These are phyloP conservation scores for Acromyrmex echinatior DNA, from an alignment of 1,140 invertebrate genomes.

Conservation along the genomic window DNA sequence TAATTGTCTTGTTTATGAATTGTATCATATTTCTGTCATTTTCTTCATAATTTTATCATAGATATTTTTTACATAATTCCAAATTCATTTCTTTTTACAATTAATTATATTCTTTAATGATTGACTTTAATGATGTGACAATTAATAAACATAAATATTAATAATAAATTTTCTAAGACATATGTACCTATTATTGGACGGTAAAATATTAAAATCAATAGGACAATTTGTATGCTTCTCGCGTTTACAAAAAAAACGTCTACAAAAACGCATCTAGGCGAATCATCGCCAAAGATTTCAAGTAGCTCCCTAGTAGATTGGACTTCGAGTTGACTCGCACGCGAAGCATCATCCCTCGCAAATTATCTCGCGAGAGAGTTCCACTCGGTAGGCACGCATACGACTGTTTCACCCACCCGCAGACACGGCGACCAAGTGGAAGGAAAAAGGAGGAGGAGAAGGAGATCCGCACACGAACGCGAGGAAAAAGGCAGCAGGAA, in stretches of 20 bases:
- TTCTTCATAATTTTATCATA: too few relatives aligned
- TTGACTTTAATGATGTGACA: neutral
- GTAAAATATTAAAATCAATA: slow-evolving; percentile 23
- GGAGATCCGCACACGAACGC: slow-evolving; percentile 26
- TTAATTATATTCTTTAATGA: neutral
- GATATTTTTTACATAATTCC: neutral
- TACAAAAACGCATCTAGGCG: slow-evolving; percentile 58
- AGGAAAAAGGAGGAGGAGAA: slow-evolving; percentile 3
- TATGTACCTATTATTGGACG: neutral
- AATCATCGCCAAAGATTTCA: slow-evolving; percentile 69
- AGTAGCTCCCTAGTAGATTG: slow-evolving; percentile 59
- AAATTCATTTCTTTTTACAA: neutral
- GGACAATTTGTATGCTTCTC: neutral
- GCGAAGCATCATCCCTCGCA: slow-evolving; percentile 62
- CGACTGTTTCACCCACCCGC: slow-evolving; percentile 17
- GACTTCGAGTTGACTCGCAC: slow-evolving; percentile 70
- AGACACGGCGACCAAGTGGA: slow-evolving; percentile 5
- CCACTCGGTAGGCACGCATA: slow-evolving; percentile 52
- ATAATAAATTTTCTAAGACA: neutral
- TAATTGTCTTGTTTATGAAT: neutral
- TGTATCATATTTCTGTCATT: neutral
- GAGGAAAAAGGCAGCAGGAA: slow-evolving; percentile 55
- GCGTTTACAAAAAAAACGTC: neutral
- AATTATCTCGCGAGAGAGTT: slow-evolving; percentile 65
- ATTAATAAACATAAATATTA: neutral